Base-by-base conservation (phyloP, 1,140 invertebrate genomes). In the Rhagoletis pomonella region DNA sequence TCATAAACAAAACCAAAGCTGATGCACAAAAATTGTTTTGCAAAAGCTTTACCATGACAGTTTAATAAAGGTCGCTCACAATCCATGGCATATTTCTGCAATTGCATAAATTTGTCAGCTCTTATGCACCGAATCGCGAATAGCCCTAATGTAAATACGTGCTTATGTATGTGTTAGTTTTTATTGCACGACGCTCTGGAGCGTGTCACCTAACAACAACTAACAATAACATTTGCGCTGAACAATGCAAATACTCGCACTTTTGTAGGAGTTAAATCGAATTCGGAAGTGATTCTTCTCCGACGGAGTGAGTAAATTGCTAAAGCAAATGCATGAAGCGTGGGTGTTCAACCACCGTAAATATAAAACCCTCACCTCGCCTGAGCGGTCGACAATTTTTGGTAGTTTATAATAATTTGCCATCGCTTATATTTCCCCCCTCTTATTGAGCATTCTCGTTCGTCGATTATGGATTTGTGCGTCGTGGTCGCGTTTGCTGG, bases 281-380 rank as follows among this genome's bases (percentile, higher is more conserved):
- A 55, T 81, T 81, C 73, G 73, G 73, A 55, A 81, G 47, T 81
- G 44, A 81, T 19, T 81, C 73, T 19, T 50, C 47, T 55, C 2
- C n/a, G 47, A 1, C 55, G n/a, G 73, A 81, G 44, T 81, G 73
- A 58, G 47, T 58, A 19, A 55, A 55, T 81, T 19, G 9, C n/a
- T 17, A 58, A 3, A 2, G 7, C 12, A n/a, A 47, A 73, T 3
- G 4, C 3, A 73, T n/a, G n/a, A 81, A 81, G 47, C 73, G 73
- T 81, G 73, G 73, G 73, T 55, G 73, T 81, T 73, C 73, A 81
- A 81, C 73, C 73, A 81, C 73, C 73, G 73, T 81, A 42, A 55
- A 81, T 81, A 81, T 42, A 73, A 14, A 39, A 47, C 17, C 67
- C 67, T 73, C 14, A 42, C 17, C 5, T 73, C 67, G 67, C 14